A percentile compares a stretch with the other conserved stretches of the same genome.
Conservation (phyloP, 2,888 invertebrate genomes). For the Carabus problematicus region DNA sequence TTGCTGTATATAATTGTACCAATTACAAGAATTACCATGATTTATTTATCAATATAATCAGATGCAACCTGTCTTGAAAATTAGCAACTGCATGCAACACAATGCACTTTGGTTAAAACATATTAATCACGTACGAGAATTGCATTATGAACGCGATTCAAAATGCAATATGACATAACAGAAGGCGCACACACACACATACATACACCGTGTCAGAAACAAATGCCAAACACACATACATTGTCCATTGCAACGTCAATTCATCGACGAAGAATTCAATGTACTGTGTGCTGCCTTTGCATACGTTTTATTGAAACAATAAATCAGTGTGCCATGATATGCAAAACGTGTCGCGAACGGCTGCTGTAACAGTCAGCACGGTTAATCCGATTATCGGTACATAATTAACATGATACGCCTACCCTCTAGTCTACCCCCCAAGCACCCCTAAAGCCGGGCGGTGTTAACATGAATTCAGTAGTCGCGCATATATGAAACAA, state of each 20-base stretch:
- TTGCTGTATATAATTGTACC: too few relatives aligned
- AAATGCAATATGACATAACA: constrained; percentile 14
- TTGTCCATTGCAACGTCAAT: constrained; percentile 6
- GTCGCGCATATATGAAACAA: constrained; percentile 55
- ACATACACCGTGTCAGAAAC: constrained; percentile 14
- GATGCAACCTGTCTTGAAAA: too few relatives aligned
- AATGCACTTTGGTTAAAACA: too few relatives aligned
- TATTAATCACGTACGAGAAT: constrained; percentile 17
- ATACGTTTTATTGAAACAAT: constrained; percentile 30
- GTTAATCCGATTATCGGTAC: constrained; percentile 48
- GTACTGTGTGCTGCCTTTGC: constrained; percentile 13
- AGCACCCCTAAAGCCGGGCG: not conserved
- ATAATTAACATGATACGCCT: constrained; percentile 57
- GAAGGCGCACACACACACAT: not conserved
- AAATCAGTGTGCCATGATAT: constrained; percentile 27
- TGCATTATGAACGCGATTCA: constrained; percentile 10
- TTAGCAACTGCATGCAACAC: too few relatives aligned
- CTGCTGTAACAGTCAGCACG: constrained; percentile 48
- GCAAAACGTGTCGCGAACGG: constrained; percentile 20
- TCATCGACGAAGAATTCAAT: not conserved
- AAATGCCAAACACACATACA: constrained; percentile 19
- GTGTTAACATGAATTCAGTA: constrained; percentile 50
- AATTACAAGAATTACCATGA: too few relatives aligned
- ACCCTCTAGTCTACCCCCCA: constrained; percentile 42
- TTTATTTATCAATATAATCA: too few relatives aligned